These are phyloP conservation scores for Oplegnathus fasciatus DNA, from an alignment of 2,113 vertebrate species.

Conservation along the genomic window DNA sequence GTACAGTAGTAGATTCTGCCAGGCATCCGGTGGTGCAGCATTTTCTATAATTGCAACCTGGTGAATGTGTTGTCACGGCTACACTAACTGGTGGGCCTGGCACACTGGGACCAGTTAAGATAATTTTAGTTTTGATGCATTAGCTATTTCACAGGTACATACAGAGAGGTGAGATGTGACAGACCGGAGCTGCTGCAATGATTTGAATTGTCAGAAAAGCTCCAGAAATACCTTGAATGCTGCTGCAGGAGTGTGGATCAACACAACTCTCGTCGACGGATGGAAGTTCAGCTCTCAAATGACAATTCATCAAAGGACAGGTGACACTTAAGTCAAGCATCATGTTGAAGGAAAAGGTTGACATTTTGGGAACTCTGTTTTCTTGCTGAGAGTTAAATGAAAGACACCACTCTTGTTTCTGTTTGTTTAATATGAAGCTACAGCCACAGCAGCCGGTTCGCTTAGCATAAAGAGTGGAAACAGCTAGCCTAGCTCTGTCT, in stretches of 20 bases:
- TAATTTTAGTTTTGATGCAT: constrained; percentile 69
- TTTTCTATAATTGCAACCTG: constrained; percentile 73
- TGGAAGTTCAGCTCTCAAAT: not conserved
- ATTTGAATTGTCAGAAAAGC: not conserved
- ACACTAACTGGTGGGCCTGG: constrained; percentile 59
- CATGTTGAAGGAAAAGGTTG: not conserved
- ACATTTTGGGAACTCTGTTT: not conserved
- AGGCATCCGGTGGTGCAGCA: constrained; percentile 52
- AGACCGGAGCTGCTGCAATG: constrained; percentile 7
- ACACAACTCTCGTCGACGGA: not conserved
- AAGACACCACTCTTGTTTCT: not conserved
- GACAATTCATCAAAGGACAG: not conserved
- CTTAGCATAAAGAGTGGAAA: not conserved
- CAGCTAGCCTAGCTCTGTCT: not conserved
- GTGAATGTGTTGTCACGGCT: constrained; percentile 78
- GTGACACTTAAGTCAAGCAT: too few relatives aligned
- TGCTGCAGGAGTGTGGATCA: not conserved
- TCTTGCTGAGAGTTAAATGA: not conserved
- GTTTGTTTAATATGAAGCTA: not conserved
- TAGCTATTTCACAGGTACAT: constrained; percentile 67
- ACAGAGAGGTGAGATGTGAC: constrained; percentile 49
- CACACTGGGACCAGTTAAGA: constrained; percentile 63
- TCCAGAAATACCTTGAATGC: not conserved
- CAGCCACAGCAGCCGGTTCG: not conserved
- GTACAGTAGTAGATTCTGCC: constrained; percentile 34